Evolutionary conservation across 1,140 invertebrate species (phyloP).

Genomic region (Adoxophyes honmai): DNA sequence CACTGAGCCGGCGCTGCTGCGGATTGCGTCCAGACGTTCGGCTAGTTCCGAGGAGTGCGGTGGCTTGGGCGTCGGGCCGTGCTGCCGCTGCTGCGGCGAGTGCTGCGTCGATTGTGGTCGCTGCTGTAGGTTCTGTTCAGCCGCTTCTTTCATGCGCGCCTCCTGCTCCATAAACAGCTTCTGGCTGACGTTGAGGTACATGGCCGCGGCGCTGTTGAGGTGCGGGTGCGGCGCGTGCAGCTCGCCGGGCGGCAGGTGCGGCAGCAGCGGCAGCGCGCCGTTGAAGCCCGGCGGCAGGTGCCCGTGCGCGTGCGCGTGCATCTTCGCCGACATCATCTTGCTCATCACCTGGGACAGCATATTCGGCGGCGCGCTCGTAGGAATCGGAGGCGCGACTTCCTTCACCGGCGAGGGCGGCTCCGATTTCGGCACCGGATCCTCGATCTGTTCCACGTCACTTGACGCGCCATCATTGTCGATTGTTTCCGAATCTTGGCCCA

Average conservation of each 20-base stretch:
- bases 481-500: conserved; percentile 87
- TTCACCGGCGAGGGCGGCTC: conserved; percentile 80
- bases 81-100: conserved; percentile 76
- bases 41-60: conserved; percentile 79
- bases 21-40: conserved; percentile 81
- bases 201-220: conserved; percentile 83
- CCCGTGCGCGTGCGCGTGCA: conserved; percentile 78
- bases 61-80: conserved; percentile 66
- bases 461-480: conserved; percentile 85
- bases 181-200: conserved; percentile 85
- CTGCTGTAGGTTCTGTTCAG: conserved; percentile 74
- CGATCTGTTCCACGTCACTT: conserved; percentile 82
- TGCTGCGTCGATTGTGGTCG: conserved; percentile 78
- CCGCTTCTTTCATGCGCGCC: conserved; percentile 84
- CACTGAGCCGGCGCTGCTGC: conserved; percentile 78
- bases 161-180: conserved; percentile 88
- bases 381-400: conserved; percentile 76
- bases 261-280: conserved; percentile 75
- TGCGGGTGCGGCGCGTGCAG: conserved; percentile 78
- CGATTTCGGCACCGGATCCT: conserved; percentile 74
- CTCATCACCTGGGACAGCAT: conserved; percentile 83
- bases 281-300: conserved; percentile 78
- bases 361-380: conserved; percentile 74
- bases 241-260: conserved; percentile 77
- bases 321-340: conserved; percentile 82